Evolutionary conservation across 23 tunicate genomes (phyloP).

Genomic region (Ciona savignyi): DNA sequence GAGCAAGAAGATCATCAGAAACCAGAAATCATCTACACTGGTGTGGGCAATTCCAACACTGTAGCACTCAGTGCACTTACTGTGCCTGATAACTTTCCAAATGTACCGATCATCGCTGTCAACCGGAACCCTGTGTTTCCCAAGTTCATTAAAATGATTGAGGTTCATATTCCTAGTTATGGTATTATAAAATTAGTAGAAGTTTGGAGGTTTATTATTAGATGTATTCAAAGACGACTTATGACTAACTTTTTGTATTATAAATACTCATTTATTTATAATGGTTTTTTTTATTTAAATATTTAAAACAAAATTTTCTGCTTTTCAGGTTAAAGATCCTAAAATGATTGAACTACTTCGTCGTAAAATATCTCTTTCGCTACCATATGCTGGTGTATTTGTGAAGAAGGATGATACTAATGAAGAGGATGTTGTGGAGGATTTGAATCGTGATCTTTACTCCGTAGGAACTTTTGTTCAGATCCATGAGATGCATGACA

Average conservation of each 20-base stretch:
- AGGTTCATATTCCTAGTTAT: no score
- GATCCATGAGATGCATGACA: constrained; percentile 88
- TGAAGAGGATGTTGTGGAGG: constrained; percentile 52
- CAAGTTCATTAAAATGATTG: constrained; percentile 91
- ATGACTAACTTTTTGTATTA: background rate
- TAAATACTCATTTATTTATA: background rate
- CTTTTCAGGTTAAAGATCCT: constrained; percentile 64
- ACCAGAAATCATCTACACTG: constrained; percentile 14
- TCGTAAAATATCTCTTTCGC: constrained; percentile 52
- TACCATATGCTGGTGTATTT: constrained; percentile 98
- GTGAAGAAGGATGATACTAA: constrained; percentile 78
- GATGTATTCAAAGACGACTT: no score
- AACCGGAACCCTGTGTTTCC: constrained; percentile 92
- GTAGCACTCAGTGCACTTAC: constrained; percentile 57
- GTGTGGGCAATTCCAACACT: background rate
- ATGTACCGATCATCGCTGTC: constrained; percentile 85
- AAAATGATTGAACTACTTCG: constrained; percentile 66
- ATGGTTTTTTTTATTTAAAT: background rate
- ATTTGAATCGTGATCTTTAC: constrained; percentile 53
- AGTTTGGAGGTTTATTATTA: no score
- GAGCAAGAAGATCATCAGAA: background rate
- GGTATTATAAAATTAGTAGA: no score
- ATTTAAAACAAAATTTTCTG: no score
- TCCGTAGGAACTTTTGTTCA: constrained; percentile 91
- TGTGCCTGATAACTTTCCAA: constrained; percentile 80